Evolutionary conservation across 1,140 invertebrate genomes (phyloP).

Genomic region (Bicyclus anynana): DNA sequence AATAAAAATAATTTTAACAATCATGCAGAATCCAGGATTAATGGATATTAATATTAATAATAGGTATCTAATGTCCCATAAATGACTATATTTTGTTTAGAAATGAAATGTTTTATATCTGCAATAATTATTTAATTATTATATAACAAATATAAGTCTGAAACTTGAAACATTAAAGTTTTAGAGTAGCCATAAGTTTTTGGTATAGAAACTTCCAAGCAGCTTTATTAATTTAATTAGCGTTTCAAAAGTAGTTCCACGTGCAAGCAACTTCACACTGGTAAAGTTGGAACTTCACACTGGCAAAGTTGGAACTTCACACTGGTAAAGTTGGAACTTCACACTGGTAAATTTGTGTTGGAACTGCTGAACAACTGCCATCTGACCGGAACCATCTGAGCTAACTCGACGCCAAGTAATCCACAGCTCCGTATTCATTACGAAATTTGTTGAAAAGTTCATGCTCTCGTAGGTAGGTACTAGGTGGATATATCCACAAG

Average conservation of each 20-base stretch:
- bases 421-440: not conserved
- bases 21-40: no score
- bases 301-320: not conserved
- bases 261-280: not conserved
- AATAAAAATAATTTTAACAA: no score
- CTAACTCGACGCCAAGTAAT: not conserved
- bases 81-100: no score
- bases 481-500: no score
- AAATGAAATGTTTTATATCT: no score
- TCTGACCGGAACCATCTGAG: not conserved
- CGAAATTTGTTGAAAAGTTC: not conserved
- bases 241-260: not conserved
- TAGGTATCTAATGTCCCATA: no score
- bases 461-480: not conserved
- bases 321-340: not conserved
- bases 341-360: not conserved
- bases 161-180: not conserved
- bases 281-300: not conserved
- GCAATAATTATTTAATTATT: no score
- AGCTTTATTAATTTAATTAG: not conserved
- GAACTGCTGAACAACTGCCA: not conserved
- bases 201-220: not conserved
- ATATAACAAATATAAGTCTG: no score
- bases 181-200: not conserved
- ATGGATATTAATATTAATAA: no score